These are phyloP conservation scores for Metallyticus violacea DNA, from an alignment of 2,888 invertebrate species.

Conservation along the genomic window DNA sequence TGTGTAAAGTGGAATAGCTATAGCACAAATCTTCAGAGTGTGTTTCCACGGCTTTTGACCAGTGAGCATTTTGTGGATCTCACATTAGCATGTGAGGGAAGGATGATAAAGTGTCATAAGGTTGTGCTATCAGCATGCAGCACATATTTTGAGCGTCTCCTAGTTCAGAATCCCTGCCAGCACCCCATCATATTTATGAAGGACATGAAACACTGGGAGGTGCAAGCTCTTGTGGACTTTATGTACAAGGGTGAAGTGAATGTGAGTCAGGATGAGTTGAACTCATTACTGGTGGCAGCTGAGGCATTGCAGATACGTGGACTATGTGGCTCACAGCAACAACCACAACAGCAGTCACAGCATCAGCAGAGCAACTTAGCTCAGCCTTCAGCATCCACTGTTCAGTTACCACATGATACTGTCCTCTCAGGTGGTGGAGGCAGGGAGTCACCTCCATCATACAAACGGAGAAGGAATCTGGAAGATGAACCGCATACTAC, in stretches of 20 bases:
- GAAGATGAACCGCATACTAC: neutral
- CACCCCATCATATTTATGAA: conserved; percentile 64
- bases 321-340: conserved; percentile 24
- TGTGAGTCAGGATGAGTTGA: conserved; percentile 78
- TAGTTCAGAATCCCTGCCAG: conserved; percentile 37
- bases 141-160: conserved; percentile 39
- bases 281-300: conserved; percentile 77
- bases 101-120: conserved; percentile 44
- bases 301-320: conserved; percentile 64
- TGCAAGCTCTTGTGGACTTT: conserved; percentile 82
- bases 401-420: conserved; percentile 18
- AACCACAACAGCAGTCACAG: neutral
- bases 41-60: conserved; percentile 42
- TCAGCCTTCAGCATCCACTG: neutral
- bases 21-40: conserved; percentile 42
- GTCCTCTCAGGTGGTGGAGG: conserved; percentile 6
- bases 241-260: conserved; percentile 79
- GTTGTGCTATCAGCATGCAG: conserved; percentile 41
- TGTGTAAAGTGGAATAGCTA: conserved; percentile 46
- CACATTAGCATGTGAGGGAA: conserved; percentile 45
- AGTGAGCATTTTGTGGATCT: conserved; percentile 44
- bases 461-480: conserved; percentile 1
- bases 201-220: conserved; percentile 79
- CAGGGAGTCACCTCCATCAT: neutral
- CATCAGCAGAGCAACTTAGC: neutral